Base-by-base conservation (phyloP, 2,113 vertebrate genomes). In the Corythaeola cristata region DNA sequence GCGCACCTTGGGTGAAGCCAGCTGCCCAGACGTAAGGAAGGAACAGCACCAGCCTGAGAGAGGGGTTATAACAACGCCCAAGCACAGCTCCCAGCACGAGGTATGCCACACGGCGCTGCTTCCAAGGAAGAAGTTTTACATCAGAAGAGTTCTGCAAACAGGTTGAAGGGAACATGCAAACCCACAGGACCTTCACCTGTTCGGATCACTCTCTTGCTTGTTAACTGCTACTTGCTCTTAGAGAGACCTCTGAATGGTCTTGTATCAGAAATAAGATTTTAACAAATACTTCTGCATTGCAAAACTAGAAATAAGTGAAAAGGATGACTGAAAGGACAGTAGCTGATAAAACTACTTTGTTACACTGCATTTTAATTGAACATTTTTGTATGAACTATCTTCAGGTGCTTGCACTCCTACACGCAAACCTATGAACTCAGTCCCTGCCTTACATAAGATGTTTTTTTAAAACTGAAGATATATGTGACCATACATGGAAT, bases 11-110 rank as follows among this genome's bases (percentile, higher is more conserved):
- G 49, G 26, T 33, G 73, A n/a, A 66, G 27, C 3, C 23, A 72
- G 8, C 15, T 0, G 2, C 41, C 33, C 32, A 37, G 33, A 8
- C 1, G 4, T 8, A 52, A 28, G 5, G 45, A n/a, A 39, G 26
- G 22, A 67, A 30, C 37, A 45, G n/a, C 47, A 44, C 19, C 47
- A 33, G 55, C 58, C 49, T 7, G 17, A 37, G 13, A 20, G 23
- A 47, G 12, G 12, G 30, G 12, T 30, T 37, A 15, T 4, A 18
- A 15, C 37, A 53, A 16, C 0, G 5, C 32, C 14, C 2, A 9
- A 0, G 11, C 15, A 7, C 47, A n/a, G 53, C 28, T 44, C 75
- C 1, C 4, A 63, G 60, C 26, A 30, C 1, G 1, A 32, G 52
- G 17, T 28, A 11, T 15, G 23, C 53, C 23, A 9, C 10, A 55